Conservation (phyloP, 2,888 invertebrate genomes). For the Microctonus hyperodae region DNA sequence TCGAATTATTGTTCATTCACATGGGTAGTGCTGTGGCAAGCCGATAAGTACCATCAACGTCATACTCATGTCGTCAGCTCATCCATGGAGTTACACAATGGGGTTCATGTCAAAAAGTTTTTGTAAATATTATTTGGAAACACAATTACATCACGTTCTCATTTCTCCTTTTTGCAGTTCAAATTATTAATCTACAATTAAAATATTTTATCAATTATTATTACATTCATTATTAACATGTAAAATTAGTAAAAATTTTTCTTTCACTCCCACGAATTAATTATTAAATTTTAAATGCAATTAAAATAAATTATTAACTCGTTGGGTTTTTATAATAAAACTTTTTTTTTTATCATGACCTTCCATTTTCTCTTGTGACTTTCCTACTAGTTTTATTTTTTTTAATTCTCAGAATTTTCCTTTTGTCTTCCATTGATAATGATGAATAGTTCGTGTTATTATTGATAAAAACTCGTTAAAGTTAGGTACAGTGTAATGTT, state of each 20-base stretch:
- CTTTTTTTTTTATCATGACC: no score
- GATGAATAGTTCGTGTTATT: conserved; percentile 18
- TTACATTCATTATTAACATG: no score
- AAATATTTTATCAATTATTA: no score
- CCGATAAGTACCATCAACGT: conserved; percentile 23
- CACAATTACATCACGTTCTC: conserved; percentile 16
- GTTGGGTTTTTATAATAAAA: background rate
- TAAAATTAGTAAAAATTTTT: no score
- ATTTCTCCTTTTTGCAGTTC: background rate
- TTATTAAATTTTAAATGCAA: background rate
- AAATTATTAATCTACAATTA: background rate
- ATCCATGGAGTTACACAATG: background rate
- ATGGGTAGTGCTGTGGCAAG: conserved; percentile 22
- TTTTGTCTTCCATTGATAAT: background rate
- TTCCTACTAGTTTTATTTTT: no score
- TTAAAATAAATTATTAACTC: background rate
- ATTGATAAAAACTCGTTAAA: conserved; percentile 35
- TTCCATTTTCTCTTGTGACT: background rate
- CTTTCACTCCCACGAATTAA: no score
- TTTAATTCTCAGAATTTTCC: no score
- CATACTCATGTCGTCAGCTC: conserved; percentile 10
- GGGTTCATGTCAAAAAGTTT: background rate
- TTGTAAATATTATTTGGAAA: background rate
- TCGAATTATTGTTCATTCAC: conserved; percentile 25
- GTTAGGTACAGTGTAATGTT: background rate